phyloP scores from a whole-genome alignment of 2,797 vertebrate species.

The Xenentodon cancila region DNA sequence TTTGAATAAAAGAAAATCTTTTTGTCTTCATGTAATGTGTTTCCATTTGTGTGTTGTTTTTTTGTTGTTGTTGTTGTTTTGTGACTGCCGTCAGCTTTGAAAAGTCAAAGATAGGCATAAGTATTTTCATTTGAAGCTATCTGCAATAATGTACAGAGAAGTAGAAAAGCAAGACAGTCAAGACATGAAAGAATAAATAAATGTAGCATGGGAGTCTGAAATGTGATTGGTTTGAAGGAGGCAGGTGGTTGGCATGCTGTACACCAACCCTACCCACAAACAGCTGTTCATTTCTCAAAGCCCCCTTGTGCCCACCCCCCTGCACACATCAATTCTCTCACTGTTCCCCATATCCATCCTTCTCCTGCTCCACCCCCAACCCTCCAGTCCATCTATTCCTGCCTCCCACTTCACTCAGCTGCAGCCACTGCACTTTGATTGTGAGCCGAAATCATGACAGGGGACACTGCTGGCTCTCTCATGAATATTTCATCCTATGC shows the following conservation, averaged over 20 bases:
- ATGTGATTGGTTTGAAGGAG: constrained; percentile 50
- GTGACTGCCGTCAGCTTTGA: too few species aligned
- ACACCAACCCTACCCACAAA: constrained; percentile 64
- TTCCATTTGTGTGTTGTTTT: too few species aligned
- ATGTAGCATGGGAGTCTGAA: constrained; percentile 22
- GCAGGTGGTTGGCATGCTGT: constrained; percentile 66
- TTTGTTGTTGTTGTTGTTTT: too few species aligned
- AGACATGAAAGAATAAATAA: background rate
- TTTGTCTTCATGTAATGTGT: too few species aligned
- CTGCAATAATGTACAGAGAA: background rate
- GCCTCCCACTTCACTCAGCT: constrained; percentile 29
- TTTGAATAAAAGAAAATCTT: too few species aligned
- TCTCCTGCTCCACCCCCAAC: constrained; percentile 22
- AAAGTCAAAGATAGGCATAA: too few species aligned
- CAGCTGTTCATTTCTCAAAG: constrained; percentile 74
- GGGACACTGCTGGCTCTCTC: too few species aligned
- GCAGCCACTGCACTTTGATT: constrained; percentile 8
- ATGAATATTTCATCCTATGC: background rate
- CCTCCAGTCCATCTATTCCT: constrained; percentile 22
- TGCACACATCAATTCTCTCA: constrained; percentile 14
- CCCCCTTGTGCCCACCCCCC: constrained; percentile 41
- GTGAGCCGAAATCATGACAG: too few species aligned
- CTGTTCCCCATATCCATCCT: constrained; percentile 4
- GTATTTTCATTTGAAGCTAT: too few species aligned
- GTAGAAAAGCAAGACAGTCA: background rate